Percentiles rank a stretch among this genome's conserved stretches.
phyloP scores from a whole-genome alignment of 1,140 invertebrate species.

The Telenomus remus region DNA sequence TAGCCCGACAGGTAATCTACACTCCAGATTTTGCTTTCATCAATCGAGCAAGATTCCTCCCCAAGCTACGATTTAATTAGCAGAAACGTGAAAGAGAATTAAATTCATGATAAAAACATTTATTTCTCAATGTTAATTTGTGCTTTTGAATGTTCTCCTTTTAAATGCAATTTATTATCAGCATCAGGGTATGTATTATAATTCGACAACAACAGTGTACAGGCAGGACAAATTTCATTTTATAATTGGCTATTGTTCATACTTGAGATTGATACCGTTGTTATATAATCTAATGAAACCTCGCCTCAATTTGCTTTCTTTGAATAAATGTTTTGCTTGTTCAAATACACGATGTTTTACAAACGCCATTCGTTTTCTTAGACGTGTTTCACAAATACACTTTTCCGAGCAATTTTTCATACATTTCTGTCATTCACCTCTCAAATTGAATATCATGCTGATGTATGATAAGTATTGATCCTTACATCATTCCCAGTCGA shows the following conservation, averaged over 20 bases:
- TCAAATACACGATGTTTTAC: conserved; percentile 22
- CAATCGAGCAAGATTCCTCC: too few species aligned
- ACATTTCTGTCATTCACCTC: conserved; percentile 42
- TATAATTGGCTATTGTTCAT: too few species aligned
- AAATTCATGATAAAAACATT: background rate
- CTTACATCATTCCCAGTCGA: too few species aligned
- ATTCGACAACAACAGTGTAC: too few species aligned
- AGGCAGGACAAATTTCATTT: too few species aligned
- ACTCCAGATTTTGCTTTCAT: too few species aligned
- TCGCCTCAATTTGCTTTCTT: background rate
- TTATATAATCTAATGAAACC: background rate
- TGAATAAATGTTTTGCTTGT: background rate
- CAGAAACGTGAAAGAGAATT: background rate
- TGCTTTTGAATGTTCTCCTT: background rate
- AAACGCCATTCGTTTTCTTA: conserved; percentile 17
- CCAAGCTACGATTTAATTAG: too few species aligned
- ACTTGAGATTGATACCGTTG: too few species aligned
- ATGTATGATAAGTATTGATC: conserved; percentile 20
- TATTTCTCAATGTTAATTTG: background rate
- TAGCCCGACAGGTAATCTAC: too few species aligned
- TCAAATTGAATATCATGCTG: conserved; percentile 37
- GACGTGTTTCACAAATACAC: conserved; percentile 24
- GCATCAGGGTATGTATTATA: too few species aligned
- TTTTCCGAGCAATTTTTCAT: conserved; percentile 25
- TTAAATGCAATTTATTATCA: background rate